Evolutionary conservation across 2,888 invertebrate genomes (phyloP), one percentile per base, ranked within the genome.

Genomic region (Ctenicera cuprea): DNA sequence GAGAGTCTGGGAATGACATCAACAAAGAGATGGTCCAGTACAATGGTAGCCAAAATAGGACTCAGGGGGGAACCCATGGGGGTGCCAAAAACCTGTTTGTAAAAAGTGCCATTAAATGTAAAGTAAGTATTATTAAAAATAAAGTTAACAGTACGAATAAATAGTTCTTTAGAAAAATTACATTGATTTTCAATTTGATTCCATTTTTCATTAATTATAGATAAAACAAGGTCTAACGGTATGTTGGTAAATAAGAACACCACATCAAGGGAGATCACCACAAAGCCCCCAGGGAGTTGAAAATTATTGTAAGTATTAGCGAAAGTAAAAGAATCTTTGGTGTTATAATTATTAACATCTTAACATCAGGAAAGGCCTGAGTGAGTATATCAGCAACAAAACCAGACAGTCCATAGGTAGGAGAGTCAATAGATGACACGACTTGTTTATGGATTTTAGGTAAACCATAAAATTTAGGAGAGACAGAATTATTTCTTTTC

Each of bases 81-180:
- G n/a, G n/a, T n/a, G n/a, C 45, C 45, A 45, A 45, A 45, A n/a
- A 45, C n/a, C 18, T 45, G 45, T n/a, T 16, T n/a, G 8, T 16
- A 45, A 45, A n/a, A 45, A 3, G 8, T 16, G n/a, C 8, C n/a
- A n/a, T 45, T n/a, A n/a, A 45, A 45, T 3, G 45, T 7, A 16
- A 45, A 45, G n/a, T 45, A 16, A 16, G 3, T 16, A 8, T 14
- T 16, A 8, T 45, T n/a, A 45, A 45, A 45, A 16, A 45, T 45
- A 8, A 45, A 45, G 8, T 45, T 16, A n/a, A 45, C 1, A 16
- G 18, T 7, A 2, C n/a, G 7, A 16, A 45, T 45, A 16, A 45
- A 45, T 2, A 7, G n/a, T 16, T 14, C 7, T 45, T 1, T 1
- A 8, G 12, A 2, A 2, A 16, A 12, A 45, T 8, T 45, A 45